phyloP scores from a whole-genome alignment of 2,113 vertebrate genomes.

The Forbesichthys agassizii region DNA sequence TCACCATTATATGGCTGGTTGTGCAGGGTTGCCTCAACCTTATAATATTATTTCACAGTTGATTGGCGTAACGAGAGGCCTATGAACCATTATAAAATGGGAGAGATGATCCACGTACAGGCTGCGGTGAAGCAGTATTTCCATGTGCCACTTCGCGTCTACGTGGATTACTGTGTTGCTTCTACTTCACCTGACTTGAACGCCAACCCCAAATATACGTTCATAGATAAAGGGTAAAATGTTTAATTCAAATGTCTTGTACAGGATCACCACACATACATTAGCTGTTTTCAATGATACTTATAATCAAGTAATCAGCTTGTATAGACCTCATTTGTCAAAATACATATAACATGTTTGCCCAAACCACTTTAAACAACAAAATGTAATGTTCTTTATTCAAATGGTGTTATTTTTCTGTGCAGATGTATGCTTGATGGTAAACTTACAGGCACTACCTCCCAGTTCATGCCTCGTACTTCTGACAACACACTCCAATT shows the following conservation, averaged over 20 bases:
- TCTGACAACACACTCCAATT: conserved; percentile 60
- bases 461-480: conserved; percentile 57
- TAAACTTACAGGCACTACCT: conserved; percentile 53
- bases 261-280: too few species aligned
- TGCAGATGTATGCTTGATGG: conserved; percentile 71
- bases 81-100: conserved; percentile 61
- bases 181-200: conserved; percentile 34
- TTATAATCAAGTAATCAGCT: too few species aligned
- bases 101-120: conserved; percentile 63
- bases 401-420: not conserved
- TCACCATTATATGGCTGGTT: too few species aligned
- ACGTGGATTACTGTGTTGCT: conserved; percentile 68
- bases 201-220: conserved; percentile 64
- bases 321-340: too few species aligned
- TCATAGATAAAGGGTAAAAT: conserved; percentile 73
- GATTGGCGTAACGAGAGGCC: conserved; percentile 64
- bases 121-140: conserved; percentile 56
- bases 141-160: conserved; percentile 69
- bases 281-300: not conserved
- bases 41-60: conserved; percentile 43
- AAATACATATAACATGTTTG: not conserved
- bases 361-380: not conserved
- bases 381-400: not conserved
- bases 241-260: not conserved
- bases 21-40: not conserved